A percentile compares a stretch with the other conserved stretches of the same genome.
These are phyloP conservation scores for Eulemur albifrons DNA, from an alignment of 2,797 vertebrate genomes.

Conservation along the genomic window DNA sequence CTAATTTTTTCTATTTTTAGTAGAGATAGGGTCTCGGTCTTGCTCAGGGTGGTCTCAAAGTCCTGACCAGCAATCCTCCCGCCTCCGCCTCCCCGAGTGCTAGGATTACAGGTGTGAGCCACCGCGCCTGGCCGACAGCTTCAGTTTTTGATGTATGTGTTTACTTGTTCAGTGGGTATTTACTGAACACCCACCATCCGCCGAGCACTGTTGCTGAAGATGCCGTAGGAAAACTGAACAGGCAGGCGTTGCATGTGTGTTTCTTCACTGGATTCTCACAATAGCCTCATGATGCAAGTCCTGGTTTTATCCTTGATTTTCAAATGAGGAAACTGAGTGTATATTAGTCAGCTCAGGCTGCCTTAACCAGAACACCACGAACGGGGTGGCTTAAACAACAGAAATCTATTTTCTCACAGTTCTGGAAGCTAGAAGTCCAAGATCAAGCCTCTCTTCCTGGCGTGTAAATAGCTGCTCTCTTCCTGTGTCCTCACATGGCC, in stretches of 20 bases:
- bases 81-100: no score
- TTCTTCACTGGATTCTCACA: background rate
- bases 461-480: background rate
- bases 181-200: background rate
- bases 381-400: background rate
- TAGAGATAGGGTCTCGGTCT: no score
- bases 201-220: background rate
- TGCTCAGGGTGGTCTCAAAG: no score
- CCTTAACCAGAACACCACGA: background rate
- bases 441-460: background rate
- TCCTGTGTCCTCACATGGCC: constrained; percentile 5
- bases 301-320: background rate
- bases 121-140: background rate
- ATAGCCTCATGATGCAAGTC: background rate
- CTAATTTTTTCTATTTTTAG: no score
- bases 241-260: background rate
- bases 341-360: background rate
- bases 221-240: background rate
- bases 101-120: no score
- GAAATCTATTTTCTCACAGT: background rate
- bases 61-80: no score
- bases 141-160: background rate
- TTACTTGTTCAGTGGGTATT: background rate
- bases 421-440: background rate
- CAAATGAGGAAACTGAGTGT: background rate